Base-by-base conservation (phyloP, 2,113 vertebrate species). In the Sceloporus tristichus region DNA sequence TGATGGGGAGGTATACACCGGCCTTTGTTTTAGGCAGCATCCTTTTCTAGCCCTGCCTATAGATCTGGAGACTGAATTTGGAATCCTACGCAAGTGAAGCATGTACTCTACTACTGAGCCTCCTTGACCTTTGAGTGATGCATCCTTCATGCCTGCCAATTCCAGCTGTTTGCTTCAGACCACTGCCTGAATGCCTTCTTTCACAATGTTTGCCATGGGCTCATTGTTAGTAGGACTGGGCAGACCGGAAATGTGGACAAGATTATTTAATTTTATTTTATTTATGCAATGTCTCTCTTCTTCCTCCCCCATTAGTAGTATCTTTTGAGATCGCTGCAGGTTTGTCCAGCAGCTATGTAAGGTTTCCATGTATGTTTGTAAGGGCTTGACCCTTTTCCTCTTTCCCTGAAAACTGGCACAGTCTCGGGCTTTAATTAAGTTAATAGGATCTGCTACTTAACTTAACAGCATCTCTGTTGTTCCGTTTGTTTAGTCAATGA, bases 401-500 rank as follows among this genome's bases (percentile, higher is more conserved):
- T 23, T 27, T 38, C 66, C 80, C 68, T 80, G 70, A 79, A 84
- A 87, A 2, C 42, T 75, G 83, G 85, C 0, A 77, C 79, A 91
- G 90, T 27, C 48, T 6, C 5, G 62, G 19, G 13, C 88, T 34
- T 48, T 92, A 88, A 91, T 88, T 85, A 86, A 18, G 54, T 86
- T 74, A 4, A 73, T 87, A 70, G 83, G 82, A 80, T 85, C 74
- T 89, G 53, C 40, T 62, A 9, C 74, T 92, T 86, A 85, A 73
- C 40, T 91, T 54, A 40, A 34, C 54, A 88, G 59, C 48, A 48
- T 73, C 54, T 90, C 48, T 82, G 38, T 89, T 70, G 11, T 85
- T 77, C 76, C 34, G 34, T 88, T 83, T 77, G 62, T 91, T 59
- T 78, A 92, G 79, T 74, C 59, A 82, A 90, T 88, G 71, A 85